Conservation (phyloP, 2,888 invertebrate genomes). For the Dicranocentrus wangi region DNA sequence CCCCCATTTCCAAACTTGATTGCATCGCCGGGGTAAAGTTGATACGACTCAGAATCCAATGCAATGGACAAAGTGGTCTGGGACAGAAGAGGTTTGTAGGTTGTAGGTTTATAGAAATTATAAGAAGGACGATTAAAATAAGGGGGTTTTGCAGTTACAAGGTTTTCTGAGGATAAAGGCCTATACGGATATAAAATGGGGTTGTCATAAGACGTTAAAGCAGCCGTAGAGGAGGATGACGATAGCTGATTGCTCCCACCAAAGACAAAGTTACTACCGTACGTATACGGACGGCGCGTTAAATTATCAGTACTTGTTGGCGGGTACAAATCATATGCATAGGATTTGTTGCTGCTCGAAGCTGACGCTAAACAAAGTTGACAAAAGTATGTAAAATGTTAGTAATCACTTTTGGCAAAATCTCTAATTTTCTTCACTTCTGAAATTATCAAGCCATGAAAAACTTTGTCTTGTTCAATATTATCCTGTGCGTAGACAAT, state of each 20-base stretch:
- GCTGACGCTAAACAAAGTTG: slow-evolving; percentile 38
- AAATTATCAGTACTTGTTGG: slow-evolving; percentile 32
- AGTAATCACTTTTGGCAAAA: neutral
- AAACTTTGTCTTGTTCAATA: slow-evolving; percentile 42
- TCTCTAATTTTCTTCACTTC: slow-evolving; percentile 14
- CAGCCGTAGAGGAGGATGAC: slow-evolving; percentile 49
- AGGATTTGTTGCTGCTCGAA: slow-evolving; percentile 66
- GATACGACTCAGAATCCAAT: slow-evolving; percentile 68
- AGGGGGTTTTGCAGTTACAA: slow-evolving; percentile 50
- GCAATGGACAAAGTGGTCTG: slow-evolving; percentile 49
- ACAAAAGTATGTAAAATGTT: no score
- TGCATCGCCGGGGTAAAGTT: slow-evolving; percentile 70
- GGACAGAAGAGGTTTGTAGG: slow-evolving; percentile 65
- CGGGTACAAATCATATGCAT: slow-evolving; percentile 65
- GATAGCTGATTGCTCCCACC: slow-evolving; percentile 39
- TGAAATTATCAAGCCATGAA: slow-evolving; percentile 58
- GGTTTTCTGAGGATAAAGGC: slow-evolving; percentile 60
- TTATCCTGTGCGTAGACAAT: slow-evolving; percentile 3
- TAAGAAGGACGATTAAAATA: slow-evolving; percentile 68
- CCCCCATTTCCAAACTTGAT: slow-evolving; percentile 64
- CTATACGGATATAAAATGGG: slow-evolving; percentile 66
- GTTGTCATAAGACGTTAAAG: slow-evolving; percentile 30
- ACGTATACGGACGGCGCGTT: slow-evolving; percentile 53
- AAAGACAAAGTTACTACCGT: slow-evolving; percentile 35
- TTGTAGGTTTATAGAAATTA: slow-evolving; percentile 69